These are phyloP conservation scores for Sebastes fasciatus DNA, from an alignment of 2,113 vertebrate species.

Conservation along the genomic window DNA sequence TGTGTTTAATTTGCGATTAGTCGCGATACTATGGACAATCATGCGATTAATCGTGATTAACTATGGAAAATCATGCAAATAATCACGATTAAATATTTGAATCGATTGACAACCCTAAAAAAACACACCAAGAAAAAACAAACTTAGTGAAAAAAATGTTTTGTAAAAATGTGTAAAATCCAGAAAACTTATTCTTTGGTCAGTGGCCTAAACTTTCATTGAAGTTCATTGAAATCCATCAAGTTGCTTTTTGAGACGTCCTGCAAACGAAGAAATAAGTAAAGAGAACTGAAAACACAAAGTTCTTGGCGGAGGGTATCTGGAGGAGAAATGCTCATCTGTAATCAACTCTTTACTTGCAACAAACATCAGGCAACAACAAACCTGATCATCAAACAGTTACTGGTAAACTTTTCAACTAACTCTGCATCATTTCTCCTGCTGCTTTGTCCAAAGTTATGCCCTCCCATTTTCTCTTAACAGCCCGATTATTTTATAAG, in stretches of 20 bases:
- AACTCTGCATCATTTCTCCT: background rate
- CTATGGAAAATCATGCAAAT: too few relatives aligned
- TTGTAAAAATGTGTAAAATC: background rate
- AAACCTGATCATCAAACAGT: background rate
- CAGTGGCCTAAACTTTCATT: background rate
- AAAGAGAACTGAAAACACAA: background rate
- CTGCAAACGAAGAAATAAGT: background rate
- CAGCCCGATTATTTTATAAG: background rate
- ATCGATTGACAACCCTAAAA: too few relatives aligned
- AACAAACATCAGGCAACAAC: background rate
- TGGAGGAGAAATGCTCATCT: background rate
- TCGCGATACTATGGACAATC: too few relatives aligned
- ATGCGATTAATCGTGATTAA: too few relatives aligned
- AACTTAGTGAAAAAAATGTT: background rate
- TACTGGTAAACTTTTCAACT: background rate
- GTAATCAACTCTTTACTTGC: background rate
- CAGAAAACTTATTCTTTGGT: background rate
- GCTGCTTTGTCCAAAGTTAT: background rate
- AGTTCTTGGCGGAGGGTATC: background rate
- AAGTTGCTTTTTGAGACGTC: background rate
- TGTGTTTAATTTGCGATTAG: too few relatives aligned
- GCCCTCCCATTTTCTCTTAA: background rate
- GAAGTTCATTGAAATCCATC: background rate
- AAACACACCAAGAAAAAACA: too few relatives aligned
- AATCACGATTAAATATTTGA: too few relatives aligned